These are phyloP conservation scores for Hyperoodon ampullatus DNA, from an alignment of 2,113 vertebrate genomes.

Conservation along the genomic window DNA sequence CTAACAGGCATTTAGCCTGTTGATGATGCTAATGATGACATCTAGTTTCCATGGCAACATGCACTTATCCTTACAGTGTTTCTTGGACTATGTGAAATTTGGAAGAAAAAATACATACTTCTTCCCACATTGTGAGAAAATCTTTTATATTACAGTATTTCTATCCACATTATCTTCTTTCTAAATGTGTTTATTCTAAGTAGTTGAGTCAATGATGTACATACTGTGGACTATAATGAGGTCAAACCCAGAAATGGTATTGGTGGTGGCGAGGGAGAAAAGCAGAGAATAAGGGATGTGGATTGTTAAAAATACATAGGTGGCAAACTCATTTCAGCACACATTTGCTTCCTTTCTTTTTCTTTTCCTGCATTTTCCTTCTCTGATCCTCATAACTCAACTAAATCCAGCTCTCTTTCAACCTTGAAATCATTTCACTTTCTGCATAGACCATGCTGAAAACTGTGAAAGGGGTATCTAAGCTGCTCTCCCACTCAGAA, in stretches of 20 bases:
- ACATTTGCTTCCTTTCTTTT: background rate
- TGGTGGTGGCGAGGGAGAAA: background rate
- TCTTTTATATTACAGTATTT: constrained; percentile 47
- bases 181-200: constrained; percentile 43
- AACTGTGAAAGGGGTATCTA: background rate
- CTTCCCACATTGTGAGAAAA: constrained; percentile 42
- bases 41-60: constrained; percentile 88
- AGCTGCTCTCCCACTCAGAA: background rate
- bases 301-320: constrained; percentile 43
- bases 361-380: background rate
- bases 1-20: constrained; percentile 69
- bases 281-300: background rate
- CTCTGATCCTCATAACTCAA: constrained; percentile 3
- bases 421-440: constrained; percentile 15
- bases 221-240: constrained; percentile 9
- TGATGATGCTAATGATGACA: constrained; percentile 77
- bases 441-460: background rate
- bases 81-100: constrained; percentile 80
- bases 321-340: background rate
- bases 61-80: constrained; percentile 84
- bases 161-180: background rate
- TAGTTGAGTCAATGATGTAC: background rate
- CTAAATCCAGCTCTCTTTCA: constrained; percentile 12
- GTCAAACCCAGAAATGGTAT: background rate
- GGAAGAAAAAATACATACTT: constrained; percentile 23